A percentile compares a stretch with the other conserved stretches of the same genome.
Evolutionary conservation across 2,113 vertebrate genomes (phyloP).

Genomic region (Odocoileus virginianus): DNA sequence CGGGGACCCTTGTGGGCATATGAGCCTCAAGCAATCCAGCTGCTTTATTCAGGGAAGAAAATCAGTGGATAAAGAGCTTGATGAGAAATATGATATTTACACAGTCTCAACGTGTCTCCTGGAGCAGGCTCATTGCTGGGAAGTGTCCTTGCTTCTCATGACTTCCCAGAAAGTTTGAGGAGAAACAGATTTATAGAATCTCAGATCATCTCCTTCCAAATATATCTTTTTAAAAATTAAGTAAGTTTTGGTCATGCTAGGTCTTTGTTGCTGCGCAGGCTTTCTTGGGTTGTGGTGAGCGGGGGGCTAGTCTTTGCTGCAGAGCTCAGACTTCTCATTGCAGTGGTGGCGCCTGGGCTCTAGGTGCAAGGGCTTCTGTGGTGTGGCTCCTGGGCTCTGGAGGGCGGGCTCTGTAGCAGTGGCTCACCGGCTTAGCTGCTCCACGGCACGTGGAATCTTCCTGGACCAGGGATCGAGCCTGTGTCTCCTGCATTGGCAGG

Average conservation of each 20-base stretch:
- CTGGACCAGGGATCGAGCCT: neutral
- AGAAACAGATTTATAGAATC: neutral
- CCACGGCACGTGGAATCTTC: neutral
- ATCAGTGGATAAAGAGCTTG: neutral
- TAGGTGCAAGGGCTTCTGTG: fast-evolving
- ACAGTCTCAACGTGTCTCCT: neutral
- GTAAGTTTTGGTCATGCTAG: neutral
- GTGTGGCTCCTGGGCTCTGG: neutral
- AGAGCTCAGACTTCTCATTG: neutral
- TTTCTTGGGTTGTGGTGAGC: neutral
- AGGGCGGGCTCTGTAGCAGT: neutral
- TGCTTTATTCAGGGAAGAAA: neutral
- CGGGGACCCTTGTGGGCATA: neutral
- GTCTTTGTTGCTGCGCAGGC: neutral
- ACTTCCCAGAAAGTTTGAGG: neutral
- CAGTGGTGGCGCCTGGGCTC: neutral
- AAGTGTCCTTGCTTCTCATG: neutral
- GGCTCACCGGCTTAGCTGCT: neutral
- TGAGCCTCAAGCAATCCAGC: neutral
- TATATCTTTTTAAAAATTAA: neutral
- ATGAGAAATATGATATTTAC: neutral
- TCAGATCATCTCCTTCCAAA: neutral
- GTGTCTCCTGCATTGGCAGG: neutral
- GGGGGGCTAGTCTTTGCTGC: neutral
- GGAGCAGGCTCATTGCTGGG: neutral